Percentiles rank a stretch among this genome's conserved stretches.
phyloP scores from a whole-genome alignment of 2,113 vertebrate genomes.

The Himantopus leucocephalus region DNA sequence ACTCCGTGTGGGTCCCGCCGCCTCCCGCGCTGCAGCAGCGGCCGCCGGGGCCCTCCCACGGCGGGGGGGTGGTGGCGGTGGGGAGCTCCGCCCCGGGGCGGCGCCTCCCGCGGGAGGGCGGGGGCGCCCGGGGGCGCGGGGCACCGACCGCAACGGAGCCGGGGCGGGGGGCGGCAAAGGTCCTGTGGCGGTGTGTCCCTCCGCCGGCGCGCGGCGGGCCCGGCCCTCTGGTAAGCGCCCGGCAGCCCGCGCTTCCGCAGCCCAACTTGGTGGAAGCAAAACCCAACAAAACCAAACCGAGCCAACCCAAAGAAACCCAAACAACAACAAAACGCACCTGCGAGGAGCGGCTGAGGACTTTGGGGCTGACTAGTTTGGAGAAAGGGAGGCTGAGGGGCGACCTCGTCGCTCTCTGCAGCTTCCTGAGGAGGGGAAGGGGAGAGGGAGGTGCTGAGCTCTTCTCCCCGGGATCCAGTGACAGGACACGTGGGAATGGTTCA shows the following conservation, averaged over 20 bases:
- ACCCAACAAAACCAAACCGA: too few species aligned
- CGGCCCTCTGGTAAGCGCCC: accelerated
- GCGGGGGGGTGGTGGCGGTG: too few species aligned
- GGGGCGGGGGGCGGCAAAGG: too few species aligned
- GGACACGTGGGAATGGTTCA: neutral
- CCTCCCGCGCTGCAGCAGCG: accelerated
- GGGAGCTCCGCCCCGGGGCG: neutral
- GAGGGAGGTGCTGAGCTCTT: too few species aligned
- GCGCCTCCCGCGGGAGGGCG: neutral
- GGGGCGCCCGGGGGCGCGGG: neutral
- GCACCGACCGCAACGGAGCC: too few species aligned
- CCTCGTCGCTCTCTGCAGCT: neutral
- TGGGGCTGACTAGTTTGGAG: neutral
- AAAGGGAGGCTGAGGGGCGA: too few species aligned
- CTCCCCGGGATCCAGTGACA: neutral
- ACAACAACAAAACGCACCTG: accelerated
- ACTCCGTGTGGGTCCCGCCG: accelerated
- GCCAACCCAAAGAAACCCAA: accelerated
- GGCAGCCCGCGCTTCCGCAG: accelerated
- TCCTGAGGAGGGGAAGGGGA: neutral
- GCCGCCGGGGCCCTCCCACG: accelerated
- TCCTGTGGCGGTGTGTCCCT: accelerated
- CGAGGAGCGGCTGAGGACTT: accelerated
- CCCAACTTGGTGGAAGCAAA: accelerated
- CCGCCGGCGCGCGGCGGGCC: accelerated